Conservation (phyloP, 2,888 invertebrate genomes). For the Anticlea derivata region DNA sequence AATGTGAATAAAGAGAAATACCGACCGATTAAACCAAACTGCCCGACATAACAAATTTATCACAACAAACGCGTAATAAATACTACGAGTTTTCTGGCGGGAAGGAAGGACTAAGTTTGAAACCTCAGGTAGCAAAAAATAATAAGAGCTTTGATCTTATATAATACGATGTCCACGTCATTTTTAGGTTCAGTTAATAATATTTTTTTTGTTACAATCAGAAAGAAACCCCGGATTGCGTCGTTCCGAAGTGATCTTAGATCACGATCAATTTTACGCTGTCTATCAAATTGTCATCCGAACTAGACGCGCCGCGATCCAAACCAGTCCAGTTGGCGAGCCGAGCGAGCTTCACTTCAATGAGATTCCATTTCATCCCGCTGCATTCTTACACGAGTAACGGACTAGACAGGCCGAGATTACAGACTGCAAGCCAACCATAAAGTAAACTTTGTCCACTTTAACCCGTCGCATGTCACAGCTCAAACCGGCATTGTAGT, state of each 20-base stretch:
- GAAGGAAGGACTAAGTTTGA: no score
- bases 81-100: neutral
- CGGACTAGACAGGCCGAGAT: conserved; percentile 66
- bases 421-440: conserved; percentile 44
- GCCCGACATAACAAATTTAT: neutral
- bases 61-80: neutral
- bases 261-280: conserved; percentile 59
- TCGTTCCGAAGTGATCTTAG: conserved; percentile 41
- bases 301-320: conserved; percentile 62
- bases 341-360: conserved; percentile 71
- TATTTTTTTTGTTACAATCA: conserved; percentile 35
- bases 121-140: conserved; percentile 1
- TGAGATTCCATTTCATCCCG: conserved; percentile 82
- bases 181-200: conserved; percentile 31
- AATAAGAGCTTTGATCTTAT: conserved; percentile 9
- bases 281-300: conserved; percentile 75
- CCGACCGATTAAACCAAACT: no score
- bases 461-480: no score
- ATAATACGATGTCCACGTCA: conserved; percentile 24
- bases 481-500: no score
- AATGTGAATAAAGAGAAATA: no score
- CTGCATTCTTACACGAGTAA: conserved; percentile 80
- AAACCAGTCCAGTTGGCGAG: conserved; percentile 73
- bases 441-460: conserved; percentile 44
- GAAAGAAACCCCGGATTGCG: conserved; percentile 21